Evolutionary conservation across 2,113 vertebrate species (phyloP), one percentile per base, ranked within the genome.

Genomic region (Perccottus glenii): DNA sequence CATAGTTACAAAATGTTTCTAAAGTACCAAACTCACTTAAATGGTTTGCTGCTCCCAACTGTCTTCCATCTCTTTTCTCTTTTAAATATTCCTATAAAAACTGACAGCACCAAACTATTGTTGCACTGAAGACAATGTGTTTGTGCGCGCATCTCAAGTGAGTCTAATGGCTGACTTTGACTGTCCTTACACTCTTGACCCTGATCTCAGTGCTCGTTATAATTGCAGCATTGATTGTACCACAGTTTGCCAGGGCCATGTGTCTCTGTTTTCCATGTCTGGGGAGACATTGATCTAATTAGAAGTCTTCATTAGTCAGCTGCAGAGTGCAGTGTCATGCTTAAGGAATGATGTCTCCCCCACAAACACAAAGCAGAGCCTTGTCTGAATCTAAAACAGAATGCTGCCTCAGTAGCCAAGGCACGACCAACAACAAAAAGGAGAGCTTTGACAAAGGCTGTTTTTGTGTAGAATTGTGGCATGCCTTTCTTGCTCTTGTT

Each of bases 231-330:
- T 90, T 52, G 81, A 88, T 84, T 87, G 43, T 55, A 69, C 75
- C 62, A 73, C 55, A 71, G 46, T 75, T 78, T 72, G 78, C 85
- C 77, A 64, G 80, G 64, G 80, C 43, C 77, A 64, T 72, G 75
- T 69, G 67, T 84, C 73, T 82, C 77, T 73, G 79, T 85, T 80
- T 82, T 78, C 73, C 58, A 67, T 72, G 78, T 89, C 82, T 70
- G 72, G 50, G 66, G 60, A 83, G 81, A 81, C 83, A 81, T 67
- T 84, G 85, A 91, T 91, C 87, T 81, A 84, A 88, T 91, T 91
- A 87, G 69, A 80, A 81, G 80, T 86, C 82, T 85, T 87, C 82
- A 88, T 91, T 91, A 83, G 84, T 80, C 80, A 86, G 84, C 78
- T 71, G 77, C 84, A 82, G 77, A 83, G 81, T 63, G 85, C 80